Evolutionary conservation across 2,797 vertebrate genomes (phyloP).

Genomic region (Nannoperca australis): DNA sequence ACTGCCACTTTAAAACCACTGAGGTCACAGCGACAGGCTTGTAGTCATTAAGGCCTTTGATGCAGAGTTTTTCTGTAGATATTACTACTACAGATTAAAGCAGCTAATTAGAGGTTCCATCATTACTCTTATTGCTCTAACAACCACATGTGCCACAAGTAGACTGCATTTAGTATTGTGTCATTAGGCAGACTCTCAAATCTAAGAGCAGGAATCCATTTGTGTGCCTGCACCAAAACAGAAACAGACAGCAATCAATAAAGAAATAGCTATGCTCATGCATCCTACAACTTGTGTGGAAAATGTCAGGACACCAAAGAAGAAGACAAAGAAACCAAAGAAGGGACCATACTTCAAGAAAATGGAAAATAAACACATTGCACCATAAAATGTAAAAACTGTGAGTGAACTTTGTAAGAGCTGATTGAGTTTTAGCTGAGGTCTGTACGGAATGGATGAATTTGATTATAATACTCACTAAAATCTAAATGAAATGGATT

Average conservation of each 20-base stretch:
- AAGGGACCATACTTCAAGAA: neutral
- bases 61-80: conserved; percentile 10
- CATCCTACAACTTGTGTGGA: conserved; percentile 3
- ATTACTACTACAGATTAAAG: conserved; percentile 7
- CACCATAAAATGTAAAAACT: neutral
- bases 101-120: conserved; percentile 30
- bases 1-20: conserved; percentile 27
- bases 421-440: neutral
- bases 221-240: conserved; percentile 12
- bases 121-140: conserved; percentile 32
- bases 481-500: conserved; percentile 41
- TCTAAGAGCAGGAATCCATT: conserved; percentile 16
- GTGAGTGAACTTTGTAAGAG: conserved; percentile 3
- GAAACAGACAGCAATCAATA: conserved; percentile 22
- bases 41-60: conserved; percentile 43
- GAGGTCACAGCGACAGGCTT: conserved; percentile 33
- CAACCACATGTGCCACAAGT: conserved; percentile 36
- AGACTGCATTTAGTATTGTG: conserved; percentile 29
- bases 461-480: neutral
- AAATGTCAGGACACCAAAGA: neutral
- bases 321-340: no score
- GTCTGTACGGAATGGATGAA: neutral
- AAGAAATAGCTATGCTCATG: conserved; percentile 26
- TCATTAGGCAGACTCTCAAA: conserved; percentile 10
- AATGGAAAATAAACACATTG: neutral